Evolutionary conservation across 35 echinoderm and acorn worm genomes (phyloP).

Genomic region (Nesometra sesokonis): DNA sequence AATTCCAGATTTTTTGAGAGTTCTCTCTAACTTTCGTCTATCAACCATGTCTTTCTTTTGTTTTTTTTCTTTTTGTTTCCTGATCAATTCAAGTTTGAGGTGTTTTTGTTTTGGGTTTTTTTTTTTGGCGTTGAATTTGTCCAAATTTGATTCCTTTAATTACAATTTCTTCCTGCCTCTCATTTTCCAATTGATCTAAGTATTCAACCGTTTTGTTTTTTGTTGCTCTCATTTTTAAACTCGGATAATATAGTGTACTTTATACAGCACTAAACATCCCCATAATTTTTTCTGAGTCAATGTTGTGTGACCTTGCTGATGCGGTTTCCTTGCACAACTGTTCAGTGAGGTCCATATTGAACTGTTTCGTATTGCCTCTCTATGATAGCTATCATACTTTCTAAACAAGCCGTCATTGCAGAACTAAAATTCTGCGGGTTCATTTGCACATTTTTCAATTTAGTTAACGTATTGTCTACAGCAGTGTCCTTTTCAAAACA

Average conservation of each 20-base stretch:
- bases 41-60: background rate
- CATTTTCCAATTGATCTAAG: background rate
- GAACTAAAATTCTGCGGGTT: too few species aligned
- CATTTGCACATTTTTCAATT: background rate
- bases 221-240: background rate
- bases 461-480: background rate
- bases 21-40: too few species aligned
- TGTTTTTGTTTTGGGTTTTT: background rate
- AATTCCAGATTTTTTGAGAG: too few species aligned
- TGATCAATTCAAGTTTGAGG: background rate
- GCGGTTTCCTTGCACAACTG: background rate
- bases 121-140: background rate
- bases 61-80: conserved; percentile 4
- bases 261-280: background rate
- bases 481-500: background rate
- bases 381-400: background rate
- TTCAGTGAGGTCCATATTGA: background rate
- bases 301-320: background rate
- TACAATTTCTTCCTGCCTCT: background rate
- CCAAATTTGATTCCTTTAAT: background rate
- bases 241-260: background rate
- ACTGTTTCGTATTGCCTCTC: conserved; percentile 1
- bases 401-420: too few species aligned
- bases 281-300: conserved; percentile 3
- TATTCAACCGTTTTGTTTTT: conserved; percentile 1